Evolutionary conservation across 2,113 vertebrate genomes (phyloP).

Genomic region (Vulpes ferrilata): DNA sequence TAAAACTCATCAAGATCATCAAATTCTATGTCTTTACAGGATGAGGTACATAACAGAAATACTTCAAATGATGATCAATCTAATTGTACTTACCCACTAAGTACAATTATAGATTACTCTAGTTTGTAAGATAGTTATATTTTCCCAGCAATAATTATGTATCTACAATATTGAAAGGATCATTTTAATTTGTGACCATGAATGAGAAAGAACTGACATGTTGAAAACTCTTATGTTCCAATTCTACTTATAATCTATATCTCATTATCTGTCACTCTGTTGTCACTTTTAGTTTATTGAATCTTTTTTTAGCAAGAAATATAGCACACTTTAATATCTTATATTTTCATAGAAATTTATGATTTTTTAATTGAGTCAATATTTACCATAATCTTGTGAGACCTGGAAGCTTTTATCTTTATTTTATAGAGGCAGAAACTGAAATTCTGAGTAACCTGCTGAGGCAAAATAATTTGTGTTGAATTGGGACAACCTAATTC

Average conservation of each 20-base stretch:
- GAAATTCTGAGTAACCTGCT: not conserved
- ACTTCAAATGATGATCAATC: not conserved
- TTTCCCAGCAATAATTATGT: not conserved
- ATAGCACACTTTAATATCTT: not conserved
- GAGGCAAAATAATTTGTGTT: not conserved
- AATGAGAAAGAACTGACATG: not conserved
- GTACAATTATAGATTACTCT: not conserved
- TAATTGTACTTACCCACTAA: not conserved
- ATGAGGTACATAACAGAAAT: not conserved
- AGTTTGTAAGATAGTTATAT: not conserved
- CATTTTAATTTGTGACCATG: not conserved
- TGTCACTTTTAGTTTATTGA: not conserved
- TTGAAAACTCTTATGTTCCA: not conserved
- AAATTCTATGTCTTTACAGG: not conserved
- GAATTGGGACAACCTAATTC: not conserved
- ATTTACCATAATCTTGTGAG: not conserved
- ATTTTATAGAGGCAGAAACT: not conserved
- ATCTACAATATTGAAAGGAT: not conserved
- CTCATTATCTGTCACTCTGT: not conserved
- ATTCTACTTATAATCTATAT: not conserved
- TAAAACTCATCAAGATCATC: not conserved
- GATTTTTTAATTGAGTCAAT: not conserved
- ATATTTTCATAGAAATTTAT: not conserved
- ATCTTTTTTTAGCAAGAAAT: conserved; percentile 18
- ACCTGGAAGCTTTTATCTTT: not conserved